Base-by-base conservation (phyloP, 2,113 vertebrate genomes). In the Entelurus aequoreus region DNA sequence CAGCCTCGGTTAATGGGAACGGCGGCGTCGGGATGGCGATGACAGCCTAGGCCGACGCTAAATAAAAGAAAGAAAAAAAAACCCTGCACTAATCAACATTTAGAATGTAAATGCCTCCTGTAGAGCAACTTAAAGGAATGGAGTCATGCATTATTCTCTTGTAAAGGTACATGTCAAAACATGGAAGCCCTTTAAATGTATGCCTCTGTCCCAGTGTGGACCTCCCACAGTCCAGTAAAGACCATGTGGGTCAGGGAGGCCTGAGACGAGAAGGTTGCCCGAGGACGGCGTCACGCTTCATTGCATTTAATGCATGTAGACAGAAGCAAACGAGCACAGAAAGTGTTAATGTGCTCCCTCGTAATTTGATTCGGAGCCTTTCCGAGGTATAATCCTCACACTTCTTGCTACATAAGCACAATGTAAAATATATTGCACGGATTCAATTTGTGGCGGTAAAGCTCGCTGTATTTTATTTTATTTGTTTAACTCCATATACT, bases 1-100 rank as follows among this genome's bases (percentile, higher is more conserved):
- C 81, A 77, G 79, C 62, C 10, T 48, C 21, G 44, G 68, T 72
- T 74, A 77, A 82, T 78, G 71, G 77, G 74, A 82, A 76, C 47
- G 19, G 67, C 74, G 77, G 66, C 68, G 66, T 69, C 60, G 77
- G 68, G 76, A 63, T 35, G 19, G 37, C 77, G 50, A 51, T 21
- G 53, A 70, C 76, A 69, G 63, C 38, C 3, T 49, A 68, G 65
- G 8, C 51, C 60, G 55, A 62, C 59, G 16, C 51, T 13, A 6
- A 52, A 28, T 5, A 28, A 35, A 53, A 53, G 13, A 35, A 13
- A 5, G 14, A 1, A 4, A 14, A 19, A 36, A 53, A 35, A 35
- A 28, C 2, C 28, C 28, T 13, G 28, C 13, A 14, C 12, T 53
- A 53, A 53, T 53, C 51, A 53, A 28, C 12, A 14, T 53, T 35